phyloP scores from a whole-genome alignment of 2,888 invertebrate genomes.

The Phyllotreta cruciferae region DNA sequence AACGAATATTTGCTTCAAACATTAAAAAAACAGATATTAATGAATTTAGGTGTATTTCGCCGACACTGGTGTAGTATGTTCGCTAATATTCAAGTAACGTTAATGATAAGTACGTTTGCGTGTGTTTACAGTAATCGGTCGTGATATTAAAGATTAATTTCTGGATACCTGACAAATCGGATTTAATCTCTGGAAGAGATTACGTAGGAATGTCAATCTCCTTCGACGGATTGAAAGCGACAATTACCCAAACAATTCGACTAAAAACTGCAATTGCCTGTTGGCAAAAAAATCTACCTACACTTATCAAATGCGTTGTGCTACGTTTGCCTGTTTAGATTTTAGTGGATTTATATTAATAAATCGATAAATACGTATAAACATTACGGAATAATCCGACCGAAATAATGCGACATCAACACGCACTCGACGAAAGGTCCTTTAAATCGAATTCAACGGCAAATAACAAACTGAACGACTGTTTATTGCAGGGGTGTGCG shows the following conservation, averaged over 20 bases:
- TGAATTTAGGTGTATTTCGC: too few species aligned
- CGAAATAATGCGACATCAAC: slow-evolving; percentile 9
- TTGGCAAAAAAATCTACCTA: neutral
- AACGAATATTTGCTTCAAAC: too few species aligned
- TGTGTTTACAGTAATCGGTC: slow-evolving; percentile 38
- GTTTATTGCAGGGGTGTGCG: slow-evolving; percentile 50
- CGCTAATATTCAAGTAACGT: too few species aligned
- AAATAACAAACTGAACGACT: slow-evolving; percentile 31
- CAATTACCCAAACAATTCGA: slow-evolving; percentile 13
- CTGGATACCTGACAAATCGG: slow-evolving; percentile 34
- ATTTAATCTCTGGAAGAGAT: slow-evolving; percentile 27
- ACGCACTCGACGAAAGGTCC: slow-evolving; percentile 7
- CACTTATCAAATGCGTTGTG: neutral
- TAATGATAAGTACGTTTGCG: slow-evolving; percentile 24
- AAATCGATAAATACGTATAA: neutral
- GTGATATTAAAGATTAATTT: slow-evolving; percentile 37
- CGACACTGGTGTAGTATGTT: too few species aligned
- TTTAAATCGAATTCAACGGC: neutral
- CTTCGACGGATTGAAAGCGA: slow-evolving; percentile 3
- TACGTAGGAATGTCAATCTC: slow-evolving; percentile 15
- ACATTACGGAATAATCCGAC: slow-evolving; percentile 10
- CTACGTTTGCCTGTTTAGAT: too few species aligned
- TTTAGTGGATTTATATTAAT: too few species aligned
- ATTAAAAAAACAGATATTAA: too few species aligned
- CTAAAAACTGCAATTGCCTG: slow-evolving; percentile 2